These are phyloP conservation scores for Silurus glanis DNA, from an alignment of 2,113 vertebrate genomes.

Conservation along the genomic window DNA sequence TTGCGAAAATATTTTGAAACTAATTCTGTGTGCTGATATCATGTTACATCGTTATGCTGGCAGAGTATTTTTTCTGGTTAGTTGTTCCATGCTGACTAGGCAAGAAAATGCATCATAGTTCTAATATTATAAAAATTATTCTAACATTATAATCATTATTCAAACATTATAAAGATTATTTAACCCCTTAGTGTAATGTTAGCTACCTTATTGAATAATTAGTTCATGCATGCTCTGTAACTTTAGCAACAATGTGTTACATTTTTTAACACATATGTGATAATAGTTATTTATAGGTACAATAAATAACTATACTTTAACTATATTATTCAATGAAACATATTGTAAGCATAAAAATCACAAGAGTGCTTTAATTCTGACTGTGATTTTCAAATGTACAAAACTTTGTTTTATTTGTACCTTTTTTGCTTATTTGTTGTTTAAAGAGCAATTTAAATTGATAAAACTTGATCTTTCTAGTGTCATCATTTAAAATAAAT, in stretches of 20 bases:
- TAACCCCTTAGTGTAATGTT: not conserved
- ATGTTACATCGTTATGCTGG: not conserved
- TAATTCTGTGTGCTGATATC: not conserved
- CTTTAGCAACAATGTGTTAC: not conserved
- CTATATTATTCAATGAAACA: not conserved
- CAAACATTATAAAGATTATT: not conserved
- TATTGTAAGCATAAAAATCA: not conserved
- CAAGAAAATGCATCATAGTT: not conserved
- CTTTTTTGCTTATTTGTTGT: not conserved
- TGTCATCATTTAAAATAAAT: not conserved
- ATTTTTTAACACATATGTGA: not conserved
- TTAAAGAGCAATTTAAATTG: not conserved
- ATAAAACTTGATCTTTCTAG: not conserved
- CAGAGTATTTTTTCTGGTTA: not conserved
- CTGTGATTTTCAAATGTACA: not conserved
- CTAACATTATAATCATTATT: not conserved
- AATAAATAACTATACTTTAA: not conserved
- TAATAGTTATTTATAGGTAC: not conserved
- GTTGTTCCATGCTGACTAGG: not conserved
- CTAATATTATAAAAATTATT: not conserved
- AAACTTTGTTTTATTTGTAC: not conserved
- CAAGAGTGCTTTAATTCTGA: not conserved
- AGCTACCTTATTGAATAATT: not conserved
- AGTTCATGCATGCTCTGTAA: not conserved
- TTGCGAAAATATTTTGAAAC: not conserved